Base-by-base conservation (phyloP, 2,113 vertebrate species). In the Tapirus terrestris region DNA sequence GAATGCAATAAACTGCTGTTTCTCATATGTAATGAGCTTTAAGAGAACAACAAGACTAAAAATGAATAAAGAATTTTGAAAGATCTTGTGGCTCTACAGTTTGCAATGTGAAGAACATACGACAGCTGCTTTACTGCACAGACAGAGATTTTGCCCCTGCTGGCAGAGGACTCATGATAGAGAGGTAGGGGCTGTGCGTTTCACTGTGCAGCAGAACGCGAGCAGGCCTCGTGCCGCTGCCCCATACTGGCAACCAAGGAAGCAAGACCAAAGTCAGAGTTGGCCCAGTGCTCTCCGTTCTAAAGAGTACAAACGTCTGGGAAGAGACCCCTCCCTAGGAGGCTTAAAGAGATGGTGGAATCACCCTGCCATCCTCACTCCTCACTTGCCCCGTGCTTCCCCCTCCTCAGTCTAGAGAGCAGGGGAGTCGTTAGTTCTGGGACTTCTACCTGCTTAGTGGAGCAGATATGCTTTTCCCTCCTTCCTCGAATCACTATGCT, bases 251-350 rank as follows among this genome's bases (percentile, higher is more conserved):
- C 6, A 73, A 36, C n/a, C 76, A 16, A 33, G 75, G 67, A n/a
- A 70, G 61, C 73, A 86, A 92, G 33, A 33, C 33, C 20, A 25
- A 13, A 8, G 16, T 48, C 43, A 77, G 27, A 63, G 61, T 76
- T 0, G 6, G 29, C 31, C 51, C 23, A 20, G n/a, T 1, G 45
- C 17, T 33, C 58, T 31, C 23, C 25, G 3, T 18, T 61, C 31
- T 51, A 7, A 43, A 31, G 23, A 65, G 51, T 14, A 27, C 56
- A 13, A 8, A n/a, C 21, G 48, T 13, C 8, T 80, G 45, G 75
- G 60, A 51, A 91, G 48, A 68, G 60, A 60, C 0, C 8, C 8
- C 31, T 61, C 53, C 58, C 6, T 21, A 23, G 3, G 25, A 72
- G 29, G 43, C 36, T 14, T 8, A 3, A 6, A 18, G 23, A 63